Base-by-base conservation (phyloP, 1,140 invertebrate species). In the Drosophila murphyi region DNA sequence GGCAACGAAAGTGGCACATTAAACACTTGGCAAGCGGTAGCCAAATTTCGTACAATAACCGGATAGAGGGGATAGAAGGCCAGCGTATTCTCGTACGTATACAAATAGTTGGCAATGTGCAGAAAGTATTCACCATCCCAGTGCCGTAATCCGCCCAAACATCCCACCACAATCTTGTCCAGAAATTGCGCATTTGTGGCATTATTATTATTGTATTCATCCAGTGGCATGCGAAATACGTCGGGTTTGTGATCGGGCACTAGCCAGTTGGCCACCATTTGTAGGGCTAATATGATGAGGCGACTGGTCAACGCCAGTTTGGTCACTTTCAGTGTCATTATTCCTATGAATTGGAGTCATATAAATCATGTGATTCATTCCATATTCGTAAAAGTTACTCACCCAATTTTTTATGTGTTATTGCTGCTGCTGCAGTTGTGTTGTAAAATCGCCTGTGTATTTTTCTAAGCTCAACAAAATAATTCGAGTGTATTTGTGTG, bases 101-200 rank as follows among this genome's bases (percentile, higher is more conserved):
- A 99, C 12, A 98, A 97, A 94, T 97, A 96, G 82, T 96, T 95
- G 1, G 97, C 96, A 70, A 99, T 97, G 90, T 98, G 97, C 48
- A 98, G 93, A 90, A 98, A 99, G 93, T 99, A 98, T 85, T 99
- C 96, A 2, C 96, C 97, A 94, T 99, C 98, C 98, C 98, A 99
- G 92, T 96, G 94, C 54, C 95, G 93, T 39, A 99, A 94, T 41
- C 98, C 98, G 41, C 95, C 95, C 48, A 98, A 93, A 4, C 96
- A 56, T 61, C 93, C 90, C 34, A 94, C 82, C 2, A 97, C 86
- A 31, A 95, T 39, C 20, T 89, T 88, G 88, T 98, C 97, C n/a
- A 93, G 82, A 61, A 93, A 91, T 20, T 51, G 51, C 52, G 68
- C 41, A 31, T 39, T 56, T 45, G 20, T 48, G 12, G 31, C n/a